Conservation (phyloP, 2,888 invertebrate genomes). For the Smittia aterrima region DNA sequence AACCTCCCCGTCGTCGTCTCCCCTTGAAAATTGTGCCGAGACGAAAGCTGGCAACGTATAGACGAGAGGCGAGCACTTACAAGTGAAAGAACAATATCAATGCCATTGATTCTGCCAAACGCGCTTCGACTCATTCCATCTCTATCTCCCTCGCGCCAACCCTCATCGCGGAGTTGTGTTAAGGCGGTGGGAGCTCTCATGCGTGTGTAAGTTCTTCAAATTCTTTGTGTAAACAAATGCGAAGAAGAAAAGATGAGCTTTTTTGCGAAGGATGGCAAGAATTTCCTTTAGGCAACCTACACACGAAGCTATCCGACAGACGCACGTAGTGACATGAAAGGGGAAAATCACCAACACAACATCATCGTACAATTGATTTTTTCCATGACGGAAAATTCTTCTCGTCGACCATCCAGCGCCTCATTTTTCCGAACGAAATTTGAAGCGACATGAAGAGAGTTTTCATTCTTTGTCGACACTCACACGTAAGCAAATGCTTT, state of each 20-base stretch:
- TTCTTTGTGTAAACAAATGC: too few relatives aligned
- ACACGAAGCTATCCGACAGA: not conserved
- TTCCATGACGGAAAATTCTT: slow-evolving; percentile 21
- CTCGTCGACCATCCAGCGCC: not conserved
- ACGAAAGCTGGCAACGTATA: not conserved
- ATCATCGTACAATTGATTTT: slow-evolving; percentile 5
- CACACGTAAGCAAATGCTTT: not conserved
- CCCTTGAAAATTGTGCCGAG: slow-evolving; percentile 32
- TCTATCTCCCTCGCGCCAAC: not conserved
- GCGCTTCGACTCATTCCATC: not conserved
- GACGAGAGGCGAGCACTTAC: not conserved
- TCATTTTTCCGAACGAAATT: not conserved
- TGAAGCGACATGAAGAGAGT: not conserved
- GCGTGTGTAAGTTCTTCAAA: too few relatives aligned
- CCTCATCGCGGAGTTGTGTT: not conserved
- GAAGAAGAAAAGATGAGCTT: too few relatives aligned
- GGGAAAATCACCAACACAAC: slow-evolving; percentile 19
- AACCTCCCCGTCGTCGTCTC: slow-evolving; percentile 23
- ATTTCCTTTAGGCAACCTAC: not conserved
- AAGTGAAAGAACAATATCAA: slow-evolving; percentile 22
- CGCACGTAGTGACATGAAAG: not conserved
- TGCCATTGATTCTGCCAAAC: slow-evolving; percentile 33
- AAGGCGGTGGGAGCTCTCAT: too few relatives aligned
- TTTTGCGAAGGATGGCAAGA: not conserved
- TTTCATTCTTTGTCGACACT: not conserved